Base-by-base conservation (phyloP, 2,888 invertebrate species). In the Drosophila anceps region DNA sequence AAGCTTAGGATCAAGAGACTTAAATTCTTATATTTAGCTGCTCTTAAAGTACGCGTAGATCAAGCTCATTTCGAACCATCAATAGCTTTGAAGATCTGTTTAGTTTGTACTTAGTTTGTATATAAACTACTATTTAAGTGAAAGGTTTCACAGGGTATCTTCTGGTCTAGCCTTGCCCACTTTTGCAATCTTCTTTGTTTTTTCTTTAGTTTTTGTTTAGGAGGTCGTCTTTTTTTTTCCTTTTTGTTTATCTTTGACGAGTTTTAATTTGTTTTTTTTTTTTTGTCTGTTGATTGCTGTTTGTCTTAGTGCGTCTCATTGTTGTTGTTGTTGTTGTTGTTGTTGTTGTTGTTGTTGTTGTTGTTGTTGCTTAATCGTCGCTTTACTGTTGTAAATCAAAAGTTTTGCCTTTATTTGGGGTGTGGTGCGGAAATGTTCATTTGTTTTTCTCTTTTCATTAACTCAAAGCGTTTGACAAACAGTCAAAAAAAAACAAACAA, bases 261-360 rank as follows among this genome's bases (percentile, higher is more conserved):
- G 62, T 57, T 79, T 71, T 73, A 67, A 63, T 70, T 81, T 72
- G 79, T 61, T 35, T 35, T 53, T 51, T 35, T 24, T 73, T 58
- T 39, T 41, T 46, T 64, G 77, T 82, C 70, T 72, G 57, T 20
- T 58, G 68, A 60, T 76, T 76, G 78, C 61, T 76, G 73, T 65
- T 76, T 69, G 73, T 33, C 43, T 77, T 65, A 35, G 35, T 66
- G 54, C 37, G 58, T 57, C 20, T 35, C 33, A 50, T 20, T 58
- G 46, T 50, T 59, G 39, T 44, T 76, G 46, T 77, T 73, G 46
- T 20, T 58, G 37, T 50, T 59, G 35, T 44, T 76, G 46, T 78
- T 74, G 61, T n/a, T n/a, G n/a, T 20, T 58, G 46, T 50, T 59
- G 39, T 44, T 76, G 46, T 77, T 73, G 46, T 20, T 58, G 37